Base-by-base conservation (phyloP, 2,888 invertebrate genomes). In the Amorpha juglandis region DNA sequence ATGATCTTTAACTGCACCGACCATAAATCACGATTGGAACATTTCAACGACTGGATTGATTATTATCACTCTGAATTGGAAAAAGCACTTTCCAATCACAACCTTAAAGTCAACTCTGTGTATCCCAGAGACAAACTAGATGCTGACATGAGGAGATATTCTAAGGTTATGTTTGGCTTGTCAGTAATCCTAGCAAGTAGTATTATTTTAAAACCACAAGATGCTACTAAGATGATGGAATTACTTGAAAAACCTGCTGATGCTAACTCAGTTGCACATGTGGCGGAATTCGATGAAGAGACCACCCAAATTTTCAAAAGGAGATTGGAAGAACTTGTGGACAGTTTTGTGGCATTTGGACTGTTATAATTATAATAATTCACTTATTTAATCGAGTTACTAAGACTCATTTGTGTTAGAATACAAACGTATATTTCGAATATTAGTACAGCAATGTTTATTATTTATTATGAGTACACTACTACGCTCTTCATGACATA, bases 1-100 rank as follows among this genome's bases (percentile, higher is more conserved):
- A 74, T 81, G 66, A 67, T 82, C 4, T 78, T 83, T 51, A 79
- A 74, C 68, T 79, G 83, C 67, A 80, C 80, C 0, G 78, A 81
- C 66, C 74, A 81, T 63, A 66, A 71, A n/a, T 69, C 73, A 0
- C 77, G 80, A 19, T 62, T 68, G 0, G 67, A 76, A 38, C 69
- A 78, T 48, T 82, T 73, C 48, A 35, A 74, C 8, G 74, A 79
- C 1, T 79, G 80, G 80, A 71, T 80, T 0, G 78, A 78, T n/a
- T 72, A 71, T 19, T 81, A 81, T 55, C 74, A 83, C 51, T 64
- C 68, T 1, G 69, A 75, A 65, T 68, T 83, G 9, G 76, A 77
- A 14, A 70, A 75, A 38, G 71, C 69, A 45, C 70, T 84, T 12
- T 62, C 67, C 0, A 63, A 74, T 33, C 73, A 74, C n/a, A 77